Base-by-base conservation (phyloP, 2,113 vertebrate species). In the Echinops telfairi region DNA sequence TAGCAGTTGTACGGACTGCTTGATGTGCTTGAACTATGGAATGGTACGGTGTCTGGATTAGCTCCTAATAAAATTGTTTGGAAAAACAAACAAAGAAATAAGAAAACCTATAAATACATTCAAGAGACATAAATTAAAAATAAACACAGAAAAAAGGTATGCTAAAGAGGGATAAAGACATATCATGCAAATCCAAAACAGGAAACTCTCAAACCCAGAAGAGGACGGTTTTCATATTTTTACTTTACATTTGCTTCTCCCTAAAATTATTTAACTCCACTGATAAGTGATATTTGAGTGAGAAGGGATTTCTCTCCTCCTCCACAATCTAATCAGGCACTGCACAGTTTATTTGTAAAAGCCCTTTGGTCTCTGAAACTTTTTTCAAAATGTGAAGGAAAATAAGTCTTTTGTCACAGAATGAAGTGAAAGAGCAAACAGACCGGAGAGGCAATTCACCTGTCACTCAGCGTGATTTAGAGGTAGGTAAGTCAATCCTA, bases 331-430 rank as follows among this genome's bases (percentile, higher is more conserved):
- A 62, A 1, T 93, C 23, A 58, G 33, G 84, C 64, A 66, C 19
- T 36, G 86, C 12, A n/a, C 20, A 36, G 70, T 58, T 78, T 79
- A 53, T 27, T 77, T 33, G 0, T 77, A 84, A 82, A 92, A 93
- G 60, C 62, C 66, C 38, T 94, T 76, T 89, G 29, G 31, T 33
- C 78, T 76, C 57, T 66, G 29, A 20, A 92, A 93, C 14, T 94
- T 73, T 73, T 53, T 47, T 89, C 38, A 64, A 53, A 79, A 79
- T 68, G 68, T 83, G 62, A 89, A 83, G 87, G n/a, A 84, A 82
- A 90, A 82, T 43, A 93, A 78, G 73, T 85, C 62, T 57, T 92
- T 88, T 89, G 57, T 73, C 53, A 70, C 29, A 94, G 88, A 89
- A 87, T 36, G 82, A 83, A 79, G 70, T n/a, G 66, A 89, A 88